Evolutionary conservation across 2,888 invertebrate species (phyloP), one percentile per base, ranked within the genome.

Genomic region (Scaptodrosophila latifasciaeformis): DNA sequence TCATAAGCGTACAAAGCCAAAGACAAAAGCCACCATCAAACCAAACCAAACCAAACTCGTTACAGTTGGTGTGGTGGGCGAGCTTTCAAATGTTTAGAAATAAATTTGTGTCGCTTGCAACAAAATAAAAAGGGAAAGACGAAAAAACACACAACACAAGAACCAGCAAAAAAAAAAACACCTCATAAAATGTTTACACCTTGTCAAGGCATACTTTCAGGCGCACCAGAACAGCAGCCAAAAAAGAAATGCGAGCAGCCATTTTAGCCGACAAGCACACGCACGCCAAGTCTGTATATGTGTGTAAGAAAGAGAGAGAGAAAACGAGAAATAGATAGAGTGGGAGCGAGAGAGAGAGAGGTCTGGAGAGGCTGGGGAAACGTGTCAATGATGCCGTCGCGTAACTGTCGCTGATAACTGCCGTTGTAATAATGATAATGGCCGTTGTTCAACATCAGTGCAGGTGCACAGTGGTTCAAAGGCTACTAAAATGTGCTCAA

Each of bases 41-140:
- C 24, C 44, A 34, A 30, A 19, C 46, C 18, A 12, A 50, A 24
- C 13, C 59, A 10, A 12, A 31, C 4, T 31, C 31, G 31, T 31
- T n/a, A 59, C 58, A 52, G 68, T n/a, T n/a, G n/a, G n/a, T n/a
- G n/a, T n/a, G n/a, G n/a, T n/a, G n/a, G n/a, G n/a, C n/a, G n/a
- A n/a, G n/a, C n/a, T n/a, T 59, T 79, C 68, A 78, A 72, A 76
- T 72, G 69, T 57, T 74, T 67, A 62, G 72, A 74, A 79, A 74
- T 79, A 72, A 74, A 74, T 74, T 79, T 72, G 72, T 67, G 77
- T 74, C 77, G 69, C 70, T 60, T 62, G 72, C 62, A 72, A 59
- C 65, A 59, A 19, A 27, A 29, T 58, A 65, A 59, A 55, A 50
- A 3, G 10, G 17, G 40, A 52, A 54, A 39, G 50, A 49, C 37